Evolutionary conservation across 1,140 invertebrate genomes (phyloP).

Genomic region (Belonocnema kinseyi): DNA sequence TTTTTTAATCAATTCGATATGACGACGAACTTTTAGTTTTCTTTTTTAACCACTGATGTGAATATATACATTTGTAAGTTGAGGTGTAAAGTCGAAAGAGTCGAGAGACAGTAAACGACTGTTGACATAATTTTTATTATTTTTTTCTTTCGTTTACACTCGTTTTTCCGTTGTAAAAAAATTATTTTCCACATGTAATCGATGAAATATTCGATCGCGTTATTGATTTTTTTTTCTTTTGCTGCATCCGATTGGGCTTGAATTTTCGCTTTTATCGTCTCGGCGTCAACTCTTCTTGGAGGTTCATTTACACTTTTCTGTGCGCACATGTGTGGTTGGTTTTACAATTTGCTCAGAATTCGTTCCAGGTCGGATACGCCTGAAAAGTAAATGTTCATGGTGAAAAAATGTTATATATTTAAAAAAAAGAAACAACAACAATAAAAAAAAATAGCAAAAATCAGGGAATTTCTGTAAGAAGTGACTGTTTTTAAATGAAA

Average conservation of each 20-base stretch:
- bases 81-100: too few relatives aligned
- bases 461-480: too few relatives aligned
- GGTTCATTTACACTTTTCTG: not conserved
- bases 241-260: not conserved
- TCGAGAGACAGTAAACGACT: too few relatives aligned
- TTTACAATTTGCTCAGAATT: not conserved
- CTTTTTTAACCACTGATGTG: too few relatives aligned
- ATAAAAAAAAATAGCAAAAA: too few relatives aligned
- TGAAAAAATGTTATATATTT: not conserved
- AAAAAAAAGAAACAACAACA: too few relatives aligned
- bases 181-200: not conserved
- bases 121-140: not conserved
- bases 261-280: not conserved
- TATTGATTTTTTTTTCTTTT: not conserved
- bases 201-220: not conserved
- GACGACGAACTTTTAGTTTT: too few relatives aligned
- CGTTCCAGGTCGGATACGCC: not conserved
- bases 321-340: not conserved
- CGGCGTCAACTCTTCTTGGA: not conserved
- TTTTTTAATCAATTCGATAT: too few relatives aligned
- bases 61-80: too few relatives aligned
- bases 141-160: not conserved
- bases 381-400: not conserved
- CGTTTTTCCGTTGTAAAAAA: not conserved
- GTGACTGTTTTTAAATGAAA: too few relatives aligned